Percentiles rank a stretch among this genome's conserved stretches.
These are phyloP conservation scores for Hesperia comma DNA, from an alignment of 2,888 invertebrate species.

Conservation along the genomic window DNA sequence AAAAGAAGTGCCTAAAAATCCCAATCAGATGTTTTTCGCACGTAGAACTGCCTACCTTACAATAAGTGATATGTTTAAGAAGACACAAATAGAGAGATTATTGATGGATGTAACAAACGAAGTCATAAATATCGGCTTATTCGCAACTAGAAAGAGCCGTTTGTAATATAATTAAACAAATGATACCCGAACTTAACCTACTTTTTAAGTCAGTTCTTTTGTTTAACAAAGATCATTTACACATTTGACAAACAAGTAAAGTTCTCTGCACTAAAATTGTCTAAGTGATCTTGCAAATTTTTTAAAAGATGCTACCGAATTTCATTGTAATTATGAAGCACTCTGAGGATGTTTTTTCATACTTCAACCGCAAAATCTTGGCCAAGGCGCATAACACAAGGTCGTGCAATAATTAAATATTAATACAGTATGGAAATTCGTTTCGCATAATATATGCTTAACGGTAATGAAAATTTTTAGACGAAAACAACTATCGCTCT, in stretches of 20 bases:
- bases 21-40: no score
- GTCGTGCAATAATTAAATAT: constrained; percentile 37
- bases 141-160: neutral
- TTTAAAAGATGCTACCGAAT: constrained; percentile 41
- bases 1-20: no score
- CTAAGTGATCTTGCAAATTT: constrained; percentile 40
- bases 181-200: neutral
- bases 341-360: constrained; percentile 46
- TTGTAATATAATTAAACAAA: no score
- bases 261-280: constrained; percentile 43
- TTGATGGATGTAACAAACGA: no score
- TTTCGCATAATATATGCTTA: constrained; percentile 10
- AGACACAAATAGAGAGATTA: no score
- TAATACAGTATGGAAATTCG: constrained; percentile 26
- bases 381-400: constrained; percentile 48
- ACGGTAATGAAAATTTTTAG: constrained; percentile 21
- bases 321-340: constrained; percentile 49
- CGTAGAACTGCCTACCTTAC: no score
- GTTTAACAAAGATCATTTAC: constrained; percentile 55
- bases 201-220: constrained; percentile 47
- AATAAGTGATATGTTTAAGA: no score
- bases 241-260: constrained; percentile 49
- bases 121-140: neutral
- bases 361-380: constrained; percentile 39
- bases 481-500: constrained; percentile 24